These are phyloP conservation scores for Gryllus longicercus DNA, from an alignment of 2,888 invertebrate genomes.

Conservation along the genomic window DNA sequence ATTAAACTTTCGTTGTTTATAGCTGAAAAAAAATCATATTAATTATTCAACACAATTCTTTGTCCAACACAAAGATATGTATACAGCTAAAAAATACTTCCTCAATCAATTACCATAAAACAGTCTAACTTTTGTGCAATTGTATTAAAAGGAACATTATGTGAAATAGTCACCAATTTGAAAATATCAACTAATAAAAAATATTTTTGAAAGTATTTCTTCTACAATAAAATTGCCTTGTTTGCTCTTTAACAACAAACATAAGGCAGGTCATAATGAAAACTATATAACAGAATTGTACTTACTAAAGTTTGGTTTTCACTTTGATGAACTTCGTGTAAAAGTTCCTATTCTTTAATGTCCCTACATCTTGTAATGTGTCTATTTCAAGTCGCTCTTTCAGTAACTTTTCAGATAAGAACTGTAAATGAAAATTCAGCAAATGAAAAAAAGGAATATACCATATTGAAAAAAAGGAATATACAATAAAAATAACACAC, in stretches of 20 bases:
- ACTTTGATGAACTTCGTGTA: slow-evolving; percentile 95
- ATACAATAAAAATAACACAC: slow-evolving; percentile 22
- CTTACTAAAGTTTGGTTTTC: slow-evolving; percentile 97
- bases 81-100: too few relatives aligned
- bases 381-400: slow-evolving; percentile 93
- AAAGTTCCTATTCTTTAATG: slow-evolving; percentile 83
- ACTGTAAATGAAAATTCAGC: slow-evolving; percentile 45
- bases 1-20: slow-evolving; percentile 99
- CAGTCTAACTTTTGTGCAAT: too few relatives aligned
- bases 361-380: slow-evolving; percentile 85
- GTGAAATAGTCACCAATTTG: slow-evolving; percentile 23
- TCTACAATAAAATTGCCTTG: too few relatives aligned
- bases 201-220: background rate
- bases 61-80: too few relatives aligned
- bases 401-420: slow-evolving; percentile 77
- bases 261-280: background rate
- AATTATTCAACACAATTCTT: background rate
- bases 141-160: too few relatives aligned
- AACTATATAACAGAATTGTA: slow-evolving; percentile 42
- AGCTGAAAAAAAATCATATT: slow-evolving; percentile 61
- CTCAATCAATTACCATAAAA: too few relatives aligned
- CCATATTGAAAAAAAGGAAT: slow-evolving; percentile 23
- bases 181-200: slow-evolving; percentile 4
- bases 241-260: background rate
- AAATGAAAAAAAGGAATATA: slow-evolving; percentile 28